Evolutionary conservation across 2,888 invertebrate species (phyloP).

Genomic region (Chrysolina haemoptera): DNA sequence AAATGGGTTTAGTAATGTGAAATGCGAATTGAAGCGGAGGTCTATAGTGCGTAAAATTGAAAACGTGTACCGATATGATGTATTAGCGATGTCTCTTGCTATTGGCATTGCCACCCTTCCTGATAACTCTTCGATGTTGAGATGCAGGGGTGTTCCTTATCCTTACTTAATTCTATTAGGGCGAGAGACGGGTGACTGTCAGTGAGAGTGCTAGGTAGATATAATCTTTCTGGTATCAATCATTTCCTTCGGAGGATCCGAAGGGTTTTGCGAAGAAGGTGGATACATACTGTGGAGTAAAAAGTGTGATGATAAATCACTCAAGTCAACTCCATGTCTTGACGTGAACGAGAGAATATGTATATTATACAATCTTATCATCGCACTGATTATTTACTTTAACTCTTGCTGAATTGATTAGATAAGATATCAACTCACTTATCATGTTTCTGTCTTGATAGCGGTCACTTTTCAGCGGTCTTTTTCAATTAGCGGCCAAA

Average conservation of each 20-base stretch:
- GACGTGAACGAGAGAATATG: background rate
- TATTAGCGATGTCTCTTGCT: slow-evolving; percentile 53
- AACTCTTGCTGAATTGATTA: background rate
- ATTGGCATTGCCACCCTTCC: slow-evolving; percentile 6
- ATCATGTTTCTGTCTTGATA: too few relatives aligned
- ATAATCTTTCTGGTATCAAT: slow-evolving; percentile 28
- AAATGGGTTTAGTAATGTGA: slow-evolving; percentile 59
- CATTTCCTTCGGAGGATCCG: background rate
- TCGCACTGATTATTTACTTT: background rate
- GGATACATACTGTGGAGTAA: background rate
- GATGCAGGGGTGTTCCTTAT: slow-evolving; percentile 23
- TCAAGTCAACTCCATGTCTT: background rate
- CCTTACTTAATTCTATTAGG: slow-evolving; percentile 43
- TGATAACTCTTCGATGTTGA: slow-evolving; percentile 41
- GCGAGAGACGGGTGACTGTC: slow-evolving; percentile 35
- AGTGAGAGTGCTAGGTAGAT: slow-evolving; percentile 29
- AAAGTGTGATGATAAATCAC: background rate
- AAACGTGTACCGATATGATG: slow-evolving; percentile 63
- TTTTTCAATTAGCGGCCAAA: too few relatives aligned
- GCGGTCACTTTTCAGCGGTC: too few relatives aligned
- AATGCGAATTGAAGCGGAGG: slow-evolving; percentile 60
- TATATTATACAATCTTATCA: background rate
- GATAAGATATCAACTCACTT: background rate
- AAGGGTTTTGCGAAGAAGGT: slow-evolving; percentile 1
- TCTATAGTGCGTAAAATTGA: slow-evolving; percentile 65